A percentile compares a stretch with the other conserved stretches of the same genome.
phyloP scores from a whole-genome alignment of 2,888 invertebrate species.

The Azorinus chamasolen region DNA sequence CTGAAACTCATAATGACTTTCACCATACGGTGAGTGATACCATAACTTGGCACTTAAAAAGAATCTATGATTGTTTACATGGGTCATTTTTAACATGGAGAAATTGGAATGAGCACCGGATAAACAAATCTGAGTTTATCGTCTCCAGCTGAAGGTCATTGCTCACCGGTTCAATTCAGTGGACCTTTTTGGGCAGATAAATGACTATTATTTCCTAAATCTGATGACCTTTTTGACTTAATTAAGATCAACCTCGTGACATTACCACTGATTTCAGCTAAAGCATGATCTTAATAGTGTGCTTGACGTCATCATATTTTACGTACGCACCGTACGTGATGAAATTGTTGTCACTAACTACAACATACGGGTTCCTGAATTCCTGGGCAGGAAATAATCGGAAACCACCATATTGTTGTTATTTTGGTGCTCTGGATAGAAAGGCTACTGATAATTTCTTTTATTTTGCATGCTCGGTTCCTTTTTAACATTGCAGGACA shows the following conservation, averaged over 20 bases:
- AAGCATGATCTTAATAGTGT: neutral
- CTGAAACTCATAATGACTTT: no score
- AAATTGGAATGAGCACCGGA: no score
- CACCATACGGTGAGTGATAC: no score
- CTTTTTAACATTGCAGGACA: slow-evolving; percentile 11
- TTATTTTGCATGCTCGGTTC: neutral
- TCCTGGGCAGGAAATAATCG: slow-evolving; percentile 77
- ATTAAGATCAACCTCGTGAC: no score
- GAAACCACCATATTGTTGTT: slow-evolving; percentile 76
- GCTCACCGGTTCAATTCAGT: no score
- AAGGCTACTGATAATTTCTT: neutral
- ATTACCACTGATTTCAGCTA: no score
- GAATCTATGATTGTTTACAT: slow-evolving; percentile 4
- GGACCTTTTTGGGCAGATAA: no score
- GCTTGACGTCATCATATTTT: slow-evolving; percentile 33
- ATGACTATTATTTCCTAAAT: no score
- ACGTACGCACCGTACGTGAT: slow-evolving; percentile 64
- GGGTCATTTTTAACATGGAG: neutral
- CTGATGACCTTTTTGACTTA: no score
- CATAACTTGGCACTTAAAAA: no score
- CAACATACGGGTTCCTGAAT: slow-evolving; percentile 83
- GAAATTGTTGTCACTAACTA: slow-evolving; percentile 84
- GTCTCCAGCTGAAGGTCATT: no score
- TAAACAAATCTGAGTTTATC: no score
- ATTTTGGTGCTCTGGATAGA: slow-evolving; percentile 22